These are phyloP conservation scores for Brachyptera putata DNA, from an alignment of 2,888 invertebrate species.

Conservation along the genomic window DNA sequence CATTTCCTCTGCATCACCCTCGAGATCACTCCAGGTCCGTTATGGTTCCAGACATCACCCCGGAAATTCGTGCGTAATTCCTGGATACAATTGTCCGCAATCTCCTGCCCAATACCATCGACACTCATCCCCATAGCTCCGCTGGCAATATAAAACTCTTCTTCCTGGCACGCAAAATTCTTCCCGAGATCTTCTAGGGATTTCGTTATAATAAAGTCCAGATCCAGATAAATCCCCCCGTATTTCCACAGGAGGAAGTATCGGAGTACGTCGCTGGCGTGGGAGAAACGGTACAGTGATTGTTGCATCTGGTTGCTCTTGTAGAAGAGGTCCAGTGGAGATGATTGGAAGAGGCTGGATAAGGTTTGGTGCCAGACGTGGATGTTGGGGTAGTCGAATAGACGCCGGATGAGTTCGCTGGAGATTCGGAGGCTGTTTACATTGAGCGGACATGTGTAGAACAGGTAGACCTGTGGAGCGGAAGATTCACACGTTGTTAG, in stretches of 20 bases:
- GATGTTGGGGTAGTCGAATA: background rate
- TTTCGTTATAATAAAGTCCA: background rate
- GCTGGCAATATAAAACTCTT: background rate
- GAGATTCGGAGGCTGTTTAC: background rate
- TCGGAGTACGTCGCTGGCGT: background rate
- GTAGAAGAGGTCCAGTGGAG: background rate
- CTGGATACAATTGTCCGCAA: background rate
- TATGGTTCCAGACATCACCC: background rate
- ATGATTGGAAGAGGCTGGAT: background rate
- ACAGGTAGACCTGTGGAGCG: too few species aligned
- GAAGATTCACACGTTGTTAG: too few species aligned
- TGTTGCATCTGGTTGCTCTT: background rate
- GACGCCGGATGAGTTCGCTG: background rate
- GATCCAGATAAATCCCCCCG: background rate
- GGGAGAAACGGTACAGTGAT: background rate
- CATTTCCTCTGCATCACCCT: background rate
- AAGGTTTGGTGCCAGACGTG: background rate
- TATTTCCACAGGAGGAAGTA: background rate
- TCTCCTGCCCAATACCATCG: background rate
- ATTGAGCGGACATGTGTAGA: background rate
- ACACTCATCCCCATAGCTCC: background rate
- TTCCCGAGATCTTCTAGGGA: background rate
- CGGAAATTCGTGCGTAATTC: background rate
- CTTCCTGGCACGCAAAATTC: background rate
- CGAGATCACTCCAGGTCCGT: background rate